These are phyloP conservation scores for Oenanthe melanoleuca DNA, from an alignment of 2,113 vertebrate species.

Conservation along the genomic window DNA sequence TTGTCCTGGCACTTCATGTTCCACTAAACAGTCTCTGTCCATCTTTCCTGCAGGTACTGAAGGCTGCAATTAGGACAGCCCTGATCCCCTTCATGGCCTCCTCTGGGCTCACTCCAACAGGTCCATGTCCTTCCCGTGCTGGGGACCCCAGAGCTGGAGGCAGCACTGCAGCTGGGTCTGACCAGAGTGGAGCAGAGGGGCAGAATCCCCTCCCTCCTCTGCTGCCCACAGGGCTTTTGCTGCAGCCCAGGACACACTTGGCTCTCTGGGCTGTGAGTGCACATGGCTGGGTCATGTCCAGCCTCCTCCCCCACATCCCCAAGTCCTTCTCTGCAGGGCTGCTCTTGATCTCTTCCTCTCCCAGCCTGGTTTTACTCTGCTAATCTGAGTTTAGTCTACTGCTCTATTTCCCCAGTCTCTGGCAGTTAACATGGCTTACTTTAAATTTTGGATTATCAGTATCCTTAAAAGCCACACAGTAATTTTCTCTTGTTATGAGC, in stretches of 20 bases:
- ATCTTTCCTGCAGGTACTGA: background rate
- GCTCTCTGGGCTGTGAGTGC: background rate
- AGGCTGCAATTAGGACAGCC: background rate
- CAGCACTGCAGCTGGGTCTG: background rate
- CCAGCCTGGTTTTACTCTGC: background rate
- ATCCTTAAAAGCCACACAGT: background rate
- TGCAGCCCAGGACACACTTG: background rate
- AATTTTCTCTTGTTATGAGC: background rate
- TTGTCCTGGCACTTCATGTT: background rate
- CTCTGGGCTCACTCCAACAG: background rate
- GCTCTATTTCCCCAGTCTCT: background rate
- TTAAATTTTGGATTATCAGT: background rate
- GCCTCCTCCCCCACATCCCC: background rate
- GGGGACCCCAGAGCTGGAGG: background rate
- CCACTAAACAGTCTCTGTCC: background rate
- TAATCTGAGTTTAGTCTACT: background rate
- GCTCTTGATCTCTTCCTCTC: background rate
- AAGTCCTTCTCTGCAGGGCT: background rate
- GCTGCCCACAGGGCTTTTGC: background rate
- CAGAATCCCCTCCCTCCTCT: background rate
- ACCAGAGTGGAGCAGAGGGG: background rate
- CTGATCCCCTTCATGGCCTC: background rate
- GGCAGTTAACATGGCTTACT: background rate
- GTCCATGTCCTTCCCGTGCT: background rate
- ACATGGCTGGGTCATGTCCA: background rate